A percentile compares a stretch with the other conserved stretches of the same genome.
These are phyloP conservation scores for Zaprionus inermis DNA, from an alignment of 1,140 invertebrate species.

Conservation along the genomic window DNA sequence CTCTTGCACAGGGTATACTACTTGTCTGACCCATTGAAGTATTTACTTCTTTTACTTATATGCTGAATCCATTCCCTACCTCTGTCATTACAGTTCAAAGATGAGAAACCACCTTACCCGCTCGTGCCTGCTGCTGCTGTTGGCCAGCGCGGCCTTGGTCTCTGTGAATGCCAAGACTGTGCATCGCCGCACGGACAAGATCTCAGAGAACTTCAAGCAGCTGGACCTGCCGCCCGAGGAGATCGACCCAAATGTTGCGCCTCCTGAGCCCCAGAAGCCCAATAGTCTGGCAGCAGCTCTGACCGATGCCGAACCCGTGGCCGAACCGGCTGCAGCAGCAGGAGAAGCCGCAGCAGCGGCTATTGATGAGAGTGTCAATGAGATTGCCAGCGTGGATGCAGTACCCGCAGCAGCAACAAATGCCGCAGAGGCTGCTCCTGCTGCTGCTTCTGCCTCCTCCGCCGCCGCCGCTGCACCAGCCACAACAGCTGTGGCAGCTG, in stretches of 20 bases:
- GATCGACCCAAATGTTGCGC: constrained; percentile 81
- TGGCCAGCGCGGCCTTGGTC: constrained; percentile 30
- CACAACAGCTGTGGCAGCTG: background rate
- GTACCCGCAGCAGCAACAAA: constrained; percentile 9
- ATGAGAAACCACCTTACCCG: constrained; percentile 39
- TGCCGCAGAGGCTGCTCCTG: background rate
- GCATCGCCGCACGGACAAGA: constrained; percentile 73
- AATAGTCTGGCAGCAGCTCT: constrained; percentile 31
- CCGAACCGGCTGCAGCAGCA: background rate
- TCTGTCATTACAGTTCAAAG: constrained; percentile 19
- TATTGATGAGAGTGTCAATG: constrained; percentile 59
- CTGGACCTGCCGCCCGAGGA: constrained; percentile 77
- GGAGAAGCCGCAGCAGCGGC: background rate
- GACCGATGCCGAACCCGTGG: background rate
- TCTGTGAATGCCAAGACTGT: constrained; percentile 61
- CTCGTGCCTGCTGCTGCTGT: constrained; percentile 53
- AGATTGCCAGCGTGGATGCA: constrained; percentile 58
- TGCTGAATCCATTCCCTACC: no score
- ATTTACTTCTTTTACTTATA: no score
- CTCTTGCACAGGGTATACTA: no score
- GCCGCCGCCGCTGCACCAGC: constrained; percentile 8
- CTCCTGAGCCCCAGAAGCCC: constrained; percentile 52
- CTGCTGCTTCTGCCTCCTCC: background rate
- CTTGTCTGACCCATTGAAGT: no score
- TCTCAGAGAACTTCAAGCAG: constrained; percentile 80